phyloP scores from a whole-genome alignment of 92 coral and sea anemone species.

The Bergia puertoricense region DNA sequence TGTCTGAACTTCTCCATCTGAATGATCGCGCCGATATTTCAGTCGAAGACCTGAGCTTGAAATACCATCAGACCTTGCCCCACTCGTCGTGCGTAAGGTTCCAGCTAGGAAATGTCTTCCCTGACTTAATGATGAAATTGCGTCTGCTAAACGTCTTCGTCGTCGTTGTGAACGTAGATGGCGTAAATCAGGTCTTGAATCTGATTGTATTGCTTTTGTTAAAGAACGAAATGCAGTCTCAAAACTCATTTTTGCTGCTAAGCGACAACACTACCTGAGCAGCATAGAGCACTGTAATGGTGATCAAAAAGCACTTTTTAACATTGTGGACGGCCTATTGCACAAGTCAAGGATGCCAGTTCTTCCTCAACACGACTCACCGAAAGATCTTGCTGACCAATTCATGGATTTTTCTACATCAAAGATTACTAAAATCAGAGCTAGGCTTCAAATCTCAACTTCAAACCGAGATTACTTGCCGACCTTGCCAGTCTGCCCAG shows the following conservation, averaged over 20 bases:
- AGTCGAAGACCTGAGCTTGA: too few relatives aligned
- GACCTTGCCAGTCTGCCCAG: background rate
- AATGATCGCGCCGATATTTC: too few relatives aligned
- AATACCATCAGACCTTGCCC: background rate
- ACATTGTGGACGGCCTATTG: background rate
- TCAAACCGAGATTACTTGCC: background rate
- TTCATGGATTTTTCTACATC: too few relatives aligned
- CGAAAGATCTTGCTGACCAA: background rate
- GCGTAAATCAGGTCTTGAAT: background rate
- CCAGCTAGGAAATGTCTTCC: background rate
- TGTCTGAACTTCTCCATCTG: too few relatives aligned
- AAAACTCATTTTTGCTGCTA: background rate
- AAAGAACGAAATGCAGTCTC: background rate
- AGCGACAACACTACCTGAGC: background rate
- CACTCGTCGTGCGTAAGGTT: background rate
- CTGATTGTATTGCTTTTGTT: background rate
- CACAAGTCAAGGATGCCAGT: background rate
- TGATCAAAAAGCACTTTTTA: background rate
- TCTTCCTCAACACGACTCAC: background rate
- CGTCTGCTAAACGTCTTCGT: background rate
- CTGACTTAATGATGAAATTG: constrained; percentile 1
- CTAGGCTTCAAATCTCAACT: background rate
- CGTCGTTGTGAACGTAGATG: constrained; percentile 11
- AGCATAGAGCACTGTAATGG: constrained; percentile 1
- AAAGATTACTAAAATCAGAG: background rate